A percentile compares a stretch with the other conserved stretches of the same genome.
phyloP scores from a whole-genome alignment of 2,888 invertebrate species.

The Diarsia dahlii region DNA sequence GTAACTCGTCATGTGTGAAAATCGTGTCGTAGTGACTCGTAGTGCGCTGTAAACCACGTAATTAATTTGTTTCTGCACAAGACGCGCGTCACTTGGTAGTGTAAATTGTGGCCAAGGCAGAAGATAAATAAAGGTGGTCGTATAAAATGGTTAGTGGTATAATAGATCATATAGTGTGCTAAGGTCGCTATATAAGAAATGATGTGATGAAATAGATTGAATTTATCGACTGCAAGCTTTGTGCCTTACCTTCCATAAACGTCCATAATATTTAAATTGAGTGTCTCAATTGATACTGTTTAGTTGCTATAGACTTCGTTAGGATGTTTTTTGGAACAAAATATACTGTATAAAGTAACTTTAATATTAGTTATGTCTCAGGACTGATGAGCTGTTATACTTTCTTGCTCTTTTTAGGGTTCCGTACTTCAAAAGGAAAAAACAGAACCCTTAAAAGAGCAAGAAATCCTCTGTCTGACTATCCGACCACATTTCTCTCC shows the following conservation, averaged over 20 bases:
- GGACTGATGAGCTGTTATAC: too few relatives aligned
- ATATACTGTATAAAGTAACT: too few relatives aligned
- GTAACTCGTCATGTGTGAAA: too few relatives aligned
- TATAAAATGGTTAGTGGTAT: slow-evolving; percentile 2
- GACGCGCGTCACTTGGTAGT: neutral
- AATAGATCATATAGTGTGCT: slow-evolving; percentile 7
- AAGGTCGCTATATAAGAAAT: slow-evolving; percentile 25
- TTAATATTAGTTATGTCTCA: too few relatives aligned
- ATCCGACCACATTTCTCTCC: too few relatives aligned
- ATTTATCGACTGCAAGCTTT: neutral
- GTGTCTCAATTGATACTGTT: neutral
- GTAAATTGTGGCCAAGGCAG: neutral
- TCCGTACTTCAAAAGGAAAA: too few relatives aligned
- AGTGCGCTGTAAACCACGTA: neutral
- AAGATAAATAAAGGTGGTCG: slow-evolving; percentile 16
- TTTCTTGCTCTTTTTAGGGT: too few relatives aligned
- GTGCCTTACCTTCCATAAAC: neutral
- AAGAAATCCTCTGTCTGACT: too few relatives aligned
- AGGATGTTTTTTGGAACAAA: neutral
- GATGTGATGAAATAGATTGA: neutral
- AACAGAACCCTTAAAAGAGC: too few relatives aligned
- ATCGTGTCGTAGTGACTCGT: too few relatives aligned
- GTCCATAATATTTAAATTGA: neutral
- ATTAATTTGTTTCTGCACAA: too few relatives aligned
- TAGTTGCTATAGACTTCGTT: neutral